These are phyloP conservation scores for Coregonus ussuriensis DNA, from an alignment of 2,797 vertebrate species.

Conservation along the genomic window DNA sequence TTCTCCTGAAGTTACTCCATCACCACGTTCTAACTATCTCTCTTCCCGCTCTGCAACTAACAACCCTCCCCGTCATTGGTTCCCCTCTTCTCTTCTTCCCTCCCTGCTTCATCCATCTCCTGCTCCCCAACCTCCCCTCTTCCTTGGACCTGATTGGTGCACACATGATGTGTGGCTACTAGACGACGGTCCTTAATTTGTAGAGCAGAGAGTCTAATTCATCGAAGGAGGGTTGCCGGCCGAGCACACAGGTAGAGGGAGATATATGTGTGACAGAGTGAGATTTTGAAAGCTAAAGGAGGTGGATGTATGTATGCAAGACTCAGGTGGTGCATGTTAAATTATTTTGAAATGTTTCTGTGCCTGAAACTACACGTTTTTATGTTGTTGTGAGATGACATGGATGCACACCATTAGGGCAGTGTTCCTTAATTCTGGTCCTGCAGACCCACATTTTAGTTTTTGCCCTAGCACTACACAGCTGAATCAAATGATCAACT, in stretches of 20 bases:
- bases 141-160: constrained; percentile 70
- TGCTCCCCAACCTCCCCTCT: constrained; percentile 25
- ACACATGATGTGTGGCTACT: constrained; percentile 65
- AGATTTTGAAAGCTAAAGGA: neutral
- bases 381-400: neutral
- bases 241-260: constrained; percentile 78
- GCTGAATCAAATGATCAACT: too few species aligned
- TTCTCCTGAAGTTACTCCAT: constrained; percentile 4
- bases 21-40: neutral
- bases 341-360: neutral
- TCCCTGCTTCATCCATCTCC: constrained; percentile 24
- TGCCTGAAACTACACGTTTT: neutral
- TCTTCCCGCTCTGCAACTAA: constrained; percentile 68
- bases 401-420: neutral
- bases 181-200: constrained; percentile 92
- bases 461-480: too few species aligned
- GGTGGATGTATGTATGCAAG: neutral
- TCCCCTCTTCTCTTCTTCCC: constrained; percentile 28
- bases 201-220: constrained; percentile 94
- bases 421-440: too few species aligned
- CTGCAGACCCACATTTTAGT: too few species aligned
- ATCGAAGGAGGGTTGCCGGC: constrained; percentile 87
- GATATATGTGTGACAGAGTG: neutral
- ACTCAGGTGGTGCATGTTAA: neutral
- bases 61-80: constrained; percentile 65